Evolutionary conservation across 2,113 vertebrate genomes (phyloP), one percentile per base, ranked within the genome.

Genomic region (Thermophis baileyi): DNA sequence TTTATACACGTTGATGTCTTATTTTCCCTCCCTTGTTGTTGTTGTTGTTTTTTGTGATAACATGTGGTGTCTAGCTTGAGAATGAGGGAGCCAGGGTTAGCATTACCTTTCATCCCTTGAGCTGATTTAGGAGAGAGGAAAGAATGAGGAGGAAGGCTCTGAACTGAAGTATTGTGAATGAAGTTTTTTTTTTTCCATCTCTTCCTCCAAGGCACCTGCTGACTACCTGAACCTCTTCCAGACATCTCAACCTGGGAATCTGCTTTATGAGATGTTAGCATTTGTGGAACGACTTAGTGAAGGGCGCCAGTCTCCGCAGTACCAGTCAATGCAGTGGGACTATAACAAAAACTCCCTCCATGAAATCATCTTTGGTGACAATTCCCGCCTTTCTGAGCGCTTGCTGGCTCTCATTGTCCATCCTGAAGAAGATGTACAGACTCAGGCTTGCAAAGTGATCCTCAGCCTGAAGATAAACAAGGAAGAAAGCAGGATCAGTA

Each of bases 151-250:
- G 47, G n/a, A 54, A 49, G 22, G 4, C 6, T 20, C 7, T 6
- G 89, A 35, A 85, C 27, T 89, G n/a, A 25, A 0, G 63, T 69
- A 35, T 35, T 69, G 14, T 35, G 63, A 69, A 69, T 40, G 18
- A 81, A 0, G n/a, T 35, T 4, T 4, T 4, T 0, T 27, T 53
- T 91, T 0, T 27, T 53, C 90, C 16, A 46, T 3, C 14, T 47
- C 55, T 93, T 87, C 9, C 46, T 60, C 1, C 51, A 97, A 94
- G 89, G 96, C 4, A 93, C 55, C 9, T 0, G 60, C 1, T 6
- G 0, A 93, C 44, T 96, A 97, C 94, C 95, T 97, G 81, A 94
- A 91, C 88, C 93, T 96, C 63, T 95, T 93, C 93, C 95, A 94
- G 35, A 0, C 90, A 35, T 49, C 88, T 0, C 94, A 95, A 9